A percentile compares a stretch with the other conserved stretches of the same genome.
Evolutionary conservation across 1,140 invertebrate genomes (phyloP).

Genomic region (Drosophila ficusphila): DNA sequence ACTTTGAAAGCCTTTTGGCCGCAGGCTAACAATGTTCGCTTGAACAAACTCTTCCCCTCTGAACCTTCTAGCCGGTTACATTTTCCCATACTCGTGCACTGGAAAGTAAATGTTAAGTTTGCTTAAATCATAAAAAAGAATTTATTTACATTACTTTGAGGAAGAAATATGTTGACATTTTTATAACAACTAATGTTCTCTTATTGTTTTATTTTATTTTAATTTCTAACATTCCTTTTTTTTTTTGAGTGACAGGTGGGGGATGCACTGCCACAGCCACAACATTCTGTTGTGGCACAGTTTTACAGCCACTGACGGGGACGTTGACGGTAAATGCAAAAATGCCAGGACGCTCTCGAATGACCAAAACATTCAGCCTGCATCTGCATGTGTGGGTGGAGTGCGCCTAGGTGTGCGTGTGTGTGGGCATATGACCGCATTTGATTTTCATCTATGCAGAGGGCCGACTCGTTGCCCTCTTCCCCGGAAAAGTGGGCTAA

Average conservation of each 20-base stretch:
- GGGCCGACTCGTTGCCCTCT: slow-evolving; percentile 8
- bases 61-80: slow-evolving; percentile 21
- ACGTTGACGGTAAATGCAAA: slow-evolving; percentile 56
- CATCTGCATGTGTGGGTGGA: slow-evolving; percentile 17
- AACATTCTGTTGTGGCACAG: slow-evolving; percentile 48
- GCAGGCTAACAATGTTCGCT: slow-evolving; percentile 57
- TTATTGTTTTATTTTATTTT: not conserved
- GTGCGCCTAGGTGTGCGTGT: slow-evolving; percentile 2
- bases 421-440: slow-evolving; percentile 32
- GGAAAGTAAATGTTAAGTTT: not conserved
- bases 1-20: slow-evolving; percentile 59
- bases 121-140: too few relatives aligned
- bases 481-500: slow-evolving; percentile 19
- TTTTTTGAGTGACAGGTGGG: not conserved
- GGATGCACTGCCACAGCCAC: slow-evolving; percentile 26
- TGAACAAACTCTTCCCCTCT: slow-evolving; percentile 38
- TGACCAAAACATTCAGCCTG: slow-evolving; percentile 19
- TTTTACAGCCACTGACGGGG: slow-evolving; percentile 46
- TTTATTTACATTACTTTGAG: too few relatives aligned
- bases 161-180: too few relatives aligned
- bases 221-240: not conserved
- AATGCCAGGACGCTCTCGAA: slow-evolving; percentile 31
- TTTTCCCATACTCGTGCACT: slow-evolving; percentile 9
- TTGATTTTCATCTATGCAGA: slow-evolving; percentile 50
- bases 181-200: too few relatives aligned